These are phyloP conservation scores for Catonia carolina DNA, from an alignment of 2,888 invertebrate genomes.

Conservation along the genomic window DNA sequence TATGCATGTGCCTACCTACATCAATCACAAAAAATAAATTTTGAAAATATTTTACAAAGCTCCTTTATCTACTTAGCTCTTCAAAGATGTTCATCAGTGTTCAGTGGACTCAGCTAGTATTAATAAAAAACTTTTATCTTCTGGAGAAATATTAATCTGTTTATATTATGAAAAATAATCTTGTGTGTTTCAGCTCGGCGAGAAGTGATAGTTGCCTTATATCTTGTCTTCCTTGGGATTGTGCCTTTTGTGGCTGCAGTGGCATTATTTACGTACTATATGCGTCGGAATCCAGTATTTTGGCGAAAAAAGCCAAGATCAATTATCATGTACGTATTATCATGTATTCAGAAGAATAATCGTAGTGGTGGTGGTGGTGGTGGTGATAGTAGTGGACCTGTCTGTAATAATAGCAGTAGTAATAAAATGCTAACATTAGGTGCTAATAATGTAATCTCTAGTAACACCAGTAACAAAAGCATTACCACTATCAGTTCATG, in stretches of 20 bases:
- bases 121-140: too few relatives aligned
- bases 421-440: too few relatives aligned
- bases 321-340: constrained; percentile 28
- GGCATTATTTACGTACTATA: constrained; percentile 66
- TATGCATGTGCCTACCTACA: too few relatives aligned
- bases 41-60: too few relatives aligned
- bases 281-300: constrained; percentile 57
- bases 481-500: too few relatives aligned
- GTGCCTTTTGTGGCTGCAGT: constrained; percentile 64
- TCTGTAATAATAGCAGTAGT: neutral
- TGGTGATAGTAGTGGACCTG: constrained; percentile 37
- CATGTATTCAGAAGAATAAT: constrained; percentile 16
- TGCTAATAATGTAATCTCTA: too few relatives aligned
- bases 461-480: too few relatives aligned
- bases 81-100: too few relatives aligned
- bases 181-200: constrained; percentile 56
- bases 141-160: too few relatives aligned
- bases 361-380: constrained; percentile 38
- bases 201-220: constrained; percentile 72
- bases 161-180: neutral
- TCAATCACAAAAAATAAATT: too few relatives aligned
- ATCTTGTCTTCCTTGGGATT: constrained; percentile 80
- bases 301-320: constrained; percentile 48
- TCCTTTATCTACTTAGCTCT: too few relatives aligned
- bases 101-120: too few relatives aligned